phyloP scores from a whole-genome alignment of 2,888 invertebrate genomes.

The Trissolcus japonicus region DNA sequence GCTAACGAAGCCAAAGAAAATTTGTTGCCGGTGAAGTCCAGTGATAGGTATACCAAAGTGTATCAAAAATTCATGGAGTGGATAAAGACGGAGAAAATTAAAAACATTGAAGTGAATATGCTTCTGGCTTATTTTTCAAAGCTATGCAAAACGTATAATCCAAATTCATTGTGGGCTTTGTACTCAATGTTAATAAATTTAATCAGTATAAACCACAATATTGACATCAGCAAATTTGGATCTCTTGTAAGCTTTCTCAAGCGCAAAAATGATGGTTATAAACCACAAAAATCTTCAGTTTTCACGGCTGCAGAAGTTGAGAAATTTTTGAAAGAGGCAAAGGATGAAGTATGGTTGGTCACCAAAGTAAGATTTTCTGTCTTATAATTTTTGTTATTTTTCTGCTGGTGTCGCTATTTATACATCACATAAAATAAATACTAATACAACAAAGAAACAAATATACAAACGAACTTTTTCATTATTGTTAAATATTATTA shows the following conservation, averaged over 20 bases:
- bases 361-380: conserved; percentile 9
- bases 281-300: conserved; percentile 7
- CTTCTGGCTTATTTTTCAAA: conserved; percentile 15
- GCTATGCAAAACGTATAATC: conserved; percentile 5
- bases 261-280: conserved; percentile 23
- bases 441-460: too few species aligned
- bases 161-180: conserved; percentile 5
- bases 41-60: not conserved
- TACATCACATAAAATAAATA: too few species aligned
- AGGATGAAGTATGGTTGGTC: conserved; percentile 6
- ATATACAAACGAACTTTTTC: too few species aligned
- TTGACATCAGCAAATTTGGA: conserved; percentile 3
- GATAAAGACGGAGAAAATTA: not conserved
- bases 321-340: not conserved
- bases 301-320: conserved; percentile 12
- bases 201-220: not conserved
- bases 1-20: not conserved
- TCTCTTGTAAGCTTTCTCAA: conserved; percentile 6
- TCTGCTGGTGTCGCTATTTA: too few species aligned
- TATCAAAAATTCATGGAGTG: conserved; percentile 6
- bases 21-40: conserved; percentile 13
- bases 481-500: too few species aligned
- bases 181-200: conserved; percentile 18
- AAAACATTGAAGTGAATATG: conserved; percentile 4
- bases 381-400: too few species aligned